Conservation (phyloP, 1,140 invertebrate genomes). For the Drosophila prosaltans region DNA sequence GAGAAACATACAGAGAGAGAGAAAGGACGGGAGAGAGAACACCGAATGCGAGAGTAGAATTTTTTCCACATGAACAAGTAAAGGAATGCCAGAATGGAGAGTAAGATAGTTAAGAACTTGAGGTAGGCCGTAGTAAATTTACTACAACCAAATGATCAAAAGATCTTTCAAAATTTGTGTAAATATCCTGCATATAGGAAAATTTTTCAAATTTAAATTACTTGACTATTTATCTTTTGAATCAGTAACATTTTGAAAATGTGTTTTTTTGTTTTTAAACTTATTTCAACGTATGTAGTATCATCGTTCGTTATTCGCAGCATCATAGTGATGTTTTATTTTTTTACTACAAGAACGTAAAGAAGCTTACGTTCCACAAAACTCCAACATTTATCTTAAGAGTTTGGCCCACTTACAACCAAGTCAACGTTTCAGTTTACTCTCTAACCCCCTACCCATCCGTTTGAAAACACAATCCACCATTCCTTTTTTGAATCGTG, state of each 20-base stretch:
- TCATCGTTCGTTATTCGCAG: background rate
- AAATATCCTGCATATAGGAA: too few relatives aligned
- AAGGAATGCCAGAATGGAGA: background rate
- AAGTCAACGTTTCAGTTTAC: background rate
- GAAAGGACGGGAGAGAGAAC: constrained; percentile 8
- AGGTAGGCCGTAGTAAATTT: constrained; percentile 6
- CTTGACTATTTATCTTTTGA: too few relatives aligned
- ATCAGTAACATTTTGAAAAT: too few relatives aligned
- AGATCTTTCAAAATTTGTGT: background rate
- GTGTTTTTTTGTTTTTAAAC: background rate
- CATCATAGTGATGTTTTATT: background rate
- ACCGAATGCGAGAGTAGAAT: background rate
- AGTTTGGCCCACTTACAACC: constrained; percentile 52
- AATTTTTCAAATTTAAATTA: too few relatives aligned
- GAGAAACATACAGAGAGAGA: background rate
- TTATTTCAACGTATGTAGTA: background rate
- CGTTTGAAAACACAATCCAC: constrained; percentile 3
- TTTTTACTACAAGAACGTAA: background rate
- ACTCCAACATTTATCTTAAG: constrained; percentile 1
- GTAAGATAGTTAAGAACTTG: background rate
- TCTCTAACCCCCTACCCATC: background rate
- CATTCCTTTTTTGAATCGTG: constrained; percentile 25
- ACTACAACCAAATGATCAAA: background rate
- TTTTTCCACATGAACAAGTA: background rate
- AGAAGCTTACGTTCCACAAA: constrained; percentile 45